Evolutionary conservation across 2,888 invertebrate species (phyloP), one percentile per base, ranked within the genome.

Genomic region (Arge pagana): DNA sequence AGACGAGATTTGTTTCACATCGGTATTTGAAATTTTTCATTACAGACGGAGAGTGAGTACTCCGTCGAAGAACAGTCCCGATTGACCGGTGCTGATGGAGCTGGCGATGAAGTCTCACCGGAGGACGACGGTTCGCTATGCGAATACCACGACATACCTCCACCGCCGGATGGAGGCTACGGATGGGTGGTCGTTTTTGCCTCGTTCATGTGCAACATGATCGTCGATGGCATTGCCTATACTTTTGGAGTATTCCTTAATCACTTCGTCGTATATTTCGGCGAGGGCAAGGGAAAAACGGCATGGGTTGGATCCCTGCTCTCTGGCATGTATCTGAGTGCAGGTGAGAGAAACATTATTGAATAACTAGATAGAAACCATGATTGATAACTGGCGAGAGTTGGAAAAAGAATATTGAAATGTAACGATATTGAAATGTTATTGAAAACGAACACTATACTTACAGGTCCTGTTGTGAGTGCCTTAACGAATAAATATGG

Each of bases 141-240:
- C 73, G 85, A 90, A 70, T 88, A 88, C 69, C 85, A 86, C 62
- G 89, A 88, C 64, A 79, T 91, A 57, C 93, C 93, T 16, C 90
- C 92, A 50, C 92, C 93, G 48, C 93, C 93, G 30, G 93, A 93
- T 76, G 92, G 92, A 60, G 96, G 96, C 43, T 94, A 90, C 79
- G 93, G 93, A 54, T 93, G 93, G 93, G 88, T 96, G 70, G 91
- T 99, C 71, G 96, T 97, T 49, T 87, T 93, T 68, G 95, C 96
- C 48, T 95, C 96, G 36, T 96, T 99, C 79, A 87, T 97, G 86
- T 95, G 95, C 79, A 97, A 98, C 83, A 86, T 98, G 82, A 91
- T 98, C 65, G 96, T 99, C 52, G 98, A 99, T 77, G 99, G 95
- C 65, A 95, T 99, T 58, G 93, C 96, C n/a, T 98, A 97, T 79